Conservation (phyloP, 1,140 invertebrate species). For the Eriosoma lanigerum region DNA sequence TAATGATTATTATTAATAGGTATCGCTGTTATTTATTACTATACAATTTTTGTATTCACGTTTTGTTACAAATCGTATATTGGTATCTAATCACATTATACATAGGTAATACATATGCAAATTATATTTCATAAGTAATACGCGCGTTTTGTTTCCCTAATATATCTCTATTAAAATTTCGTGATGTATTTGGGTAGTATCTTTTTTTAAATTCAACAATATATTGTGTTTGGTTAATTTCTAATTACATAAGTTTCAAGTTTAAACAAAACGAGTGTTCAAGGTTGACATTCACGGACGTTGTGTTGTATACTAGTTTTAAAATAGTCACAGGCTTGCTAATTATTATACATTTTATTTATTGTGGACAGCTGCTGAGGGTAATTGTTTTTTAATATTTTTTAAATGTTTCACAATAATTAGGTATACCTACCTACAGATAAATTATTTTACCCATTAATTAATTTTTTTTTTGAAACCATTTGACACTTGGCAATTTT, state of each 20-base stretch:
- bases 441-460: too few relatives aligned
- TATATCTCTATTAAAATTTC: too few relatives aligned
- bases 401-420: background rate
- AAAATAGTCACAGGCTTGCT: conserved; percentile 21
- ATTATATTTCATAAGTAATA: too few relatives aligned
- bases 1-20: too few relatives aligned
- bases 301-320: conserved; percentile 1
- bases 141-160: too few relatives aligned
- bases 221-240: background rate
- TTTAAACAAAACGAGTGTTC: conserved; percentile 46
- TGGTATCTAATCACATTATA: too few relatives aligned
- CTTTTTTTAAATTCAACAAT: too few relatives aligned
- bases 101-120: too few relatives aligned
- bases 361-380: background rate
- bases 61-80: too few relatives aligned
- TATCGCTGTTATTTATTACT: too few relatives aligned
- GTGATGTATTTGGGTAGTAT: too few relatives aligned
- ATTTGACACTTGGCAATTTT: background rate
- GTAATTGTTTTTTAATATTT: background rate
- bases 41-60: too few relatives aligned
- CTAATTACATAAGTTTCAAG: conserved; percentile 39
- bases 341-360: background rate
- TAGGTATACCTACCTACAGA: background rate
- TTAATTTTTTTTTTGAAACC: background rate
- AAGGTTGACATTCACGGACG: conserved; percentile 45